A percentile compares a stretch with the other conserved stretches of the same genome.
phyloP scores from a whole-genome alignment of 2,888 invertebrate species.

The Cyclophora punctaria region DNA sequence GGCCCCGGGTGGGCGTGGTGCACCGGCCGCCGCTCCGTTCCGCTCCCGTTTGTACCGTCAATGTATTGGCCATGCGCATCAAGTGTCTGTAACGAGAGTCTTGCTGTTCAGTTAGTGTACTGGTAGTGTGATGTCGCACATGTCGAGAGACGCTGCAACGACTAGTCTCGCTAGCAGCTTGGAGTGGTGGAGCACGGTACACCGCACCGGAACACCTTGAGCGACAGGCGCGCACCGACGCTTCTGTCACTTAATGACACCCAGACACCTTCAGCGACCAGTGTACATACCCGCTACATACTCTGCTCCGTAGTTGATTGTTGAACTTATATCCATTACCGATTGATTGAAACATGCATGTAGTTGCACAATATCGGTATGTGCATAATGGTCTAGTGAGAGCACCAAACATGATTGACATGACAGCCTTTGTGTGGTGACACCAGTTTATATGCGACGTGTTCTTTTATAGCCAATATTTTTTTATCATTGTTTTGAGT shows the following conservation, averaged over 20 bases:
- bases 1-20: no score
- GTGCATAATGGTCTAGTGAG: slow-evolving; percentile 54
- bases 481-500: slow-evolving; percentile 27
- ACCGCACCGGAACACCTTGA: slow-evolving; percentile 63
- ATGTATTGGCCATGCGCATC: slow-evolving; percentile 66
- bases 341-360: slow-evolving; percentile 60
- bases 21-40: slow-evolving; percentile 29
- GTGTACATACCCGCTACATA: slow-evolving; percentile 66
- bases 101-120: slow-evolving; percentile 71
- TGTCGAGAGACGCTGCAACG: slow-evolving; percentile 52
- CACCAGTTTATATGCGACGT: slow-evolving; percentile 30
- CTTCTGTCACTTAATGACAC: slow-evolving; percentile 53
- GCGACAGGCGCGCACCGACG: slow-evolving; percentile 66
- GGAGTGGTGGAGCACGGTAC: slow-evolving; percentile 59
- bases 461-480: slow-evolving; percentile 23
- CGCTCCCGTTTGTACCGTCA: slow-evolving; percentile 53
- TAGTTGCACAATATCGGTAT: slow-evolving; percentile 55
- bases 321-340: slow-evolving; percentile 38
- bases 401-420: slow-evolving; percentile 37
- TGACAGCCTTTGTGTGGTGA: slow-evolving; percentile 47
- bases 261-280: slow-evolving; percentile 44
- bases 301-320: slow-evolving; percentile 62
- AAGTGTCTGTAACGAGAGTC: slow-evolving; percentile 62
- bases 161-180: slow-evolving; percentile 62
- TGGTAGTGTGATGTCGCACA: slow-evolving; percentile 72